phyloP scores from a whole-genome alignment of 2,888 invertebrate genomes.

The Phyto melanocephala region DNA sequence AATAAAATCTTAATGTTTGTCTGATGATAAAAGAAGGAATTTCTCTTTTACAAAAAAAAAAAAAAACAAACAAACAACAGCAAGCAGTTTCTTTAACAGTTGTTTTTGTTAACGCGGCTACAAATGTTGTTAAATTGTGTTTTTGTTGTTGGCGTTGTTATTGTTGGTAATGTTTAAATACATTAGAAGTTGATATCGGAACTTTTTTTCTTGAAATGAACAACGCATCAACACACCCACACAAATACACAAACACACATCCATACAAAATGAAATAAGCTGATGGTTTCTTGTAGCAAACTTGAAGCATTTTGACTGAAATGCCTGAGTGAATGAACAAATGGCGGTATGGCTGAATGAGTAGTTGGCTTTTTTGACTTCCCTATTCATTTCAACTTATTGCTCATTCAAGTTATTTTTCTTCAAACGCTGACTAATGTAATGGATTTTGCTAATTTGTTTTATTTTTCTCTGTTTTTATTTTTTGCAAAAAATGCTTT shows the following conservation, averaged over 20 bases:
- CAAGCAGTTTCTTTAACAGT: constrained; percentile 31
- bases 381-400: not conserved
- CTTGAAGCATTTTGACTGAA: not conserved
- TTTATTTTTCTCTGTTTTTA: constrained; percentile 3
- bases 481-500: constrained; percentile 32
- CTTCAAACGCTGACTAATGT: constrained; percentile 23
- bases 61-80: no score
- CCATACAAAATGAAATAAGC: not conserved
- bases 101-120: not conserved
- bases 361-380: constrained; percentile 28
- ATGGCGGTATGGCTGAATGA: constrained; percentile 1
- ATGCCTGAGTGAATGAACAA: not conserved
- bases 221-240: not conserved
- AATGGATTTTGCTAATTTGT: constrained; percentile 64
- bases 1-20: constrained; percentile 47
- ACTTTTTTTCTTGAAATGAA: constrained; percentile 21
- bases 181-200: constrained; percentile 37
- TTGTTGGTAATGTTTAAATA: constrained; percentile 51
- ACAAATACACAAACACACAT: not conserved
- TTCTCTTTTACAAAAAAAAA: not conserved
- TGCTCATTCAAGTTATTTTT: not conserved
- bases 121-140: not conserved
- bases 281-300: not conserved
- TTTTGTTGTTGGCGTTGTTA: not conserved
- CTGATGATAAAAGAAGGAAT: constrained; percentile 37